Evolutionary conservation across 2,888 invertebrate genomes (phyloP).

Genomic region (Lasioglossum oenotherae): DNA sequence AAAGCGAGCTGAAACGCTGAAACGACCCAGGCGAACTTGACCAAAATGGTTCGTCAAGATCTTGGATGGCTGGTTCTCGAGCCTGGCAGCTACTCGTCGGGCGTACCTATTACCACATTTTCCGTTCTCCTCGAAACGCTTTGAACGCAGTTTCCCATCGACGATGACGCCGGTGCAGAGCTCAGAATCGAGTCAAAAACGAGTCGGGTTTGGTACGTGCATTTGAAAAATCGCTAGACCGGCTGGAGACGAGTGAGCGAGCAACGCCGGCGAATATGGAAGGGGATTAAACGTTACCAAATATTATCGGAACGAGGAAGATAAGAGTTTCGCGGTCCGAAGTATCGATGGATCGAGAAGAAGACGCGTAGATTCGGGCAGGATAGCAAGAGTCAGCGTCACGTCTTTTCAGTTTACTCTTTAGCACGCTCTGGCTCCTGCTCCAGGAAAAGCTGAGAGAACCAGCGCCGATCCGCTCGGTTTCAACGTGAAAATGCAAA

Average conservation of each 20-base stretch:
- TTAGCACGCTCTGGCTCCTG: background rate
- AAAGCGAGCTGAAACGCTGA: background rate
- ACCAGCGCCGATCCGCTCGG: slow-evolving; percentile 5
- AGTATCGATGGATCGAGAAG: background rate
- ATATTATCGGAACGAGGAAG: background rate
- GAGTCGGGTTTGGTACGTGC: background rate
- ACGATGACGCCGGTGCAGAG: background rate
- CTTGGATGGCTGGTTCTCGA: slow-evolving; percentile 3
- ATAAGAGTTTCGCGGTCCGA: background rate
- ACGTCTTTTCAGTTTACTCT: background rate
- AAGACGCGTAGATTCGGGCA: background rate
- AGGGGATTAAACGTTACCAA: slow-evolving; percentile 1
- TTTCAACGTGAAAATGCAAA: slow-evolving; percentile 49
- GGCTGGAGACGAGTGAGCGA: background rate
- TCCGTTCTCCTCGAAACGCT: background rate
- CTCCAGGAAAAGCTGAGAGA: background rate
- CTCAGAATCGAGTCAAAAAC: background rate
- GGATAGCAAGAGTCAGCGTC: background rate
- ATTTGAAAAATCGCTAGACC: slow-evolving; percentile 1
- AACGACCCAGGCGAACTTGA: background rate
- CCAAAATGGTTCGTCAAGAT: slow-evolving; percentile 13
- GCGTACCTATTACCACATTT: background rate
- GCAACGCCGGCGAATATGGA: background rate
- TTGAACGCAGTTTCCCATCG: slow-evolving; percentile 1
- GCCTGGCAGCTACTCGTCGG: background rate